Percentiles rank a stretch among this genome's conserved stretches.
phyloP scores from a whole-genome alignment of 2,888 invertebrate species.

The Caenorhabditis macrosperma region DNA sequence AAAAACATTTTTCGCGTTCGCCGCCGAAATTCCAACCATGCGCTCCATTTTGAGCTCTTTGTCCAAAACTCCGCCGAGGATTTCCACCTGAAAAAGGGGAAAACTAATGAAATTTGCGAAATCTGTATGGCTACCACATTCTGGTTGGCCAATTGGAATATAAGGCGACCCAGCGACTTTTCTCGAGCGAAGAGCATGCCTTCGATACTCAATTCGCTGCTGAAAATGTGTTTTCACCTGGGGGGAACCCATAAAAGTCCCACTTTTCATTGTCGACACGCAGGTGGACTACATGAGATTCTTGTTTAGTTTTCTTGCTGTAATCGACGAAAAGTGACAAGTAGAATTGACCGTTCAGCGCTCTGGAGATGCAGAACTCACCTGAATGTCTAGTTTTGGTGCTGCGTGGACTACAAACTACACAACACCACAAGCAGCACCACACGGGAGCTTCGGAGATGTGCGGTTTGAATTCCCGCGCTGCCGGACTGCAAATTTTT shows the following conservation, averaged over 20 bases:
- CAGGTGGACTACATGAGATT: conserved; percentile 1
- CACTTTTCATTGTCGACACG: conserved; percentile 1
- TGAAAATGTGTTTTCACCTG: conserved; percentile 6
- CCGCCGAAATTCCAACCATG: neutral
- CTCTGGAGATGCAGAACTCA: conserved; percentile 22
- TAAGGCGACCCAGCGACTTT: neutral
- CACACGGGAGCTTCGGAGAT: no score
- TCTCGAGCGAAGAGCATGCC: conserved; percentile 32
- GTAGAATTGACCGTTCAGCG: neutral
- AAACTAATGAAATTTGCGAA: no score
- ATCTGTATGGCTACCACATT: no score
- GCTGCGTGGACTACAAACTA: neutral
- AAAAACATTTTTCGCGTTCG: conserved; percentile 14
- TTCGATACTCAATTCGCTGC: conserved; percentile 2
- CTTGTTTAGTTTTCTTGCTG: neutral
- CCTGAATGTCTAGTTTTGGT: neutral
- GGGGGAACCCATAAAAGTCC: neutral
- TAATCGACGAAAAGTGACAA: conserved; percentile 12
- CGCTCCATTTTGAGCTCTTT: conserved; percentile 10
- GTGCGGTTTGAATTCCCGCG: no score
- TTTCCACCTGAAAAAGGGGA: conserved; percentile 14
- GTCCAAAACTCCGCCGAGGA: conserved; percentile 32
- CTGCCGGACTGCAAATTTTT: no score
- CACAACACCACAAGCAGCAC: neutral
- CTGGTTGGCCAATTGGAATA: conserved; percentile 21